Conservation (phyloP, 2,113 vertebrate species). For the Abramis brama region DNA sequence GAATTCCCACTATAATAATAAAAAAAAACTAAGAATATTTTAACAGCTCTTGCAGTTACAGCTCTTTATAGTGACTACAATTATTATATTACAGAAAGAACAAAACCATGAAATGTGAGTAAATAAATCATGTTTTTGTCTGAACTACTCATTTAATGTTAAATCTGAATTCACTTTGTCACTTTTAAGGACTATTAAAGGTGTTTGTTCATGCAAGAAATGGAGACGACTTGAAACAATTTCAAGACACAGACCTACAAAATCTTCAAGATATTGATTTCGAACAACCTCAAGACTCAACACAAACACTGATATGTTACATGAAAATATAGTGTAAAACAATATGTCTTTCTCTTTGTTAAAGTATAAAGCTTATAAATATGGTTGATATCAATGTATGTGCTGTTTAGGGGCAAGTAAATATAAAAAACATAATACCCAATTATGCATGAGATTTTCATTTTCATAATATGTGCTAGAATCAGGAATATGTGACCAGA, state of each 20-base stretch:
- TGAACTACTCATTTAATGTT: background rate
- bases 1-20: too few species aligned
- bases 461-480: background rate
- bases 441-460: background rate
- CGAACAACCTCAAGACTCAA: background rate
- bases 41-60: too few species aligned
- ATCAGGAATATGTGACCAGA: background rate
- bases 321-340: too few species aligned
- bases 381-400: too few species aligned
- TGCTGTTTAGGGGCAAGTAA: too few species aligned
- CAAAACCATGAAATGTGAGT: background rate
- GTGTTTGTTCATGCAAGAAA: background rate
- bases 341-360: too few species aligned
- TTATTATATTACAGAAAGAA: background rate
- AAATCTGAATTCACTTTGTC: background rate
- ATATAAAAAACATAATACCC: too few species aligned
- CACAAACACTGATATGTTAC: background rate
- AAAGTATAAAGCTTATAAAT: too few species aligned
- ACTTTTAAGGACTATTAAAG: background rate
- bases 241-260: background rate
- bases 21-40: too few species aligned
- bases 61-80: background rate
- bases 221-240: background rate
- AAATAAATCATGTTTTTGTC: background rate
- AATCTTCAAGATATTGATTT: background rate